phyloP scores from a whole-genome alignment of 2,113 vertebrate species.

The Hippocampus barbouri region DNA sequence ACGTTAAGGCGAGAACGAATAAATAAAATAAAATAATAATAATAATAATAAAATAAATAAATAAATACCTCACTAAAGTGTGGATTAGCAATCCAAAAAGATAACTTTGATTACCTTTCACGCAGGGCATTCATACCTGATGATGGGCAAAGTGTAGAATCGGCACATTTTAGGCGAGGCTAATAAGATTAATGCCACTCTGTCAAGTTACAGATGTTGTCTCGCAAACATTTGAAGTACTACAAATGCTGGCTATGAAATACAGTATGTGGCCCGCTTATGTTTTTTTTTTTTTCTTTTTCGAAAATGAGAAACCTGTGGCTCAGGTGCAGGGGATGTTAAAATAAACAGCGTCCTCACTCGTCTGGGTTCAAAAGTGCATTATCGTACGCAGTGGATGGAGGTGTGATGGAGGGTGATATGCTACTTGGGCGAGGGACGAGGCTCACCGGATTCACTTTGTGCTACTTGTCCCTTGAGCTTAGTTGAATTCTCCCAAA shows the following conservation, averaged over 20 bases:
- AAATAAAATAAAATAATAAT: conserved; percentile 57
- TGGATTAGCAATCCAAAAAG: neutral
- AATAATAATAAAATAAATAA: conserved; percentile 62
- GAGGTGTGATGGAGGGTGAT: conserved; percentile 36
- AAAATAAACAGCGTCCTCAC: conserved; percentile 23
- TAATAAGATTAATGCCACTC: conserved; percentile 50
- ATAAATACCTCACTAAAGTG: conserved; percentile 49
- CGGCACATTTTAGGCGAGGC: conserved; percentile 47
- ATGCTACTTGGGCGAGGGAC: conserved; percentile 50
- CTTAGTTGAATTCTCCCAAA: conserved; percentile 32
- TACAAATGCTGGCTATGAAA: conserved; percentile 27
- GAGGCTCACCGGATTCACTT: conserved; percentile 32
- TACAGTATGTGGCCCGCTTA: conserved; percentile 39
- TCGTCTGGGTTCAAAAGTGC: conserved; percentile 56
- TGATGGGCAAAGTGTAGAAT: conserved; percentile 31
- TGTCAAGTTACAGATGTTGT: conserved; percentile 47
- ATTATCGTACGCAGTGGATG: conserved; percentile 46
- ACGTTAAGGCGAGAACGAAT: conserved; percentile 30
- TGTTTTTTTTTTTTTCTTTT: conserved; percentile 9
- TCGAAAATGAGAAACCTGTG: conserved; percentile 21
- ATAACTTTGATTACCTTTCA: conserved; percentile 33
- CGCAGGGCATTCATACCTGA: conserved; percentile 42
- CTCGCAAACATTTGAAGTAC: conserved; percentile 29
- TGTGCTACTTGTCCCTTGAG: conserved; percentile 58
- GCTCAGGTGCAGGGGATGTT: conserved; percentile 24